Base-by-base conservation (phyloP, 2,888 invertebrate genomes). In the Gryllus longicercus region DNA sequence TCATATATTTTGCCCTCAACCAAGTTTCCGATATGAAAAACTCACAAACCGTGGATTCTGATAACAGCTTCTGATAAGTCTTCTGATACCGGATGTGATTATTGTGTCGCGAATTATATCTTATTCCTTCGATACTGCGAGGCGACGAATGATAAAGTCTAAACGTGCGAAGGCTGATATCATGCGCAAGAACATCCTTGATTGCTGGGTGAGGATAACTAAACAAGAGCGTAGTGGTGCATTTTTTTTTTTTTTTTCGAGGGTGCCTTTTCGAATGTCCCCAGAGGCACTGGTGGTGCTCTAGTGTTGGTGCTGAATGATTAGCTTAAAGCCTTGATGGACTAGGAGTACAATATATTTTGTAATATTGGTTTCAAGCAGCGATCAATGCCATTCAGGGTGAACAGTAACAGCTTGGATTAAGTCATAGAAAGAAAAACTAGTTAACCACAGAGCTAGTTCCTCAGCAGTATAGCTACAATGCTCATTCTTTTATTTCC, bases 71-170 rank as follows among this genome's bases (percentile, higher is more conserved):
- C 4, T 21, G 21, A 21, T 1, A 21, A 21, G 25, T 4, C 25
- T 38, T 38, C 25, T 78, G 51, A 75, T 79, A 4, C 86, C 96
- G 93, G 88, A 91, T 86, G 95, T 95, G 82, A 96, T 95, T 82
- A 93, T 97, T 82, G 83, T 94, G 83, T 94, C 97, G 83, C 98
- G 98, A 87, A 94, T 98, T 87, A 92, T 96, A 82, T 97, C 97
- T 76, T 98, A 98, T 91, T 98, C 98, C 86, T 95, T 98, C 90
- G 98, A 98, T 89, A 98, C 98, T 74, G 94, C 95, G 85, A 92
- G 97, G 88, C 92, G 98, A 91, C 93, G 98, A 88, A 96, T 99
- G 96, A 98, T 99, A 98, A 97, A 97, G 90, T 97, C 97, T 84
- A 96, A 96, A 80, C 93, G 95, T 83, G 92, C 92, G 85, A 92